Evolutionary conservation across 2,113 vertebrate species (phyloP).

Genomic region (Zosterops japonicus): DNA sequence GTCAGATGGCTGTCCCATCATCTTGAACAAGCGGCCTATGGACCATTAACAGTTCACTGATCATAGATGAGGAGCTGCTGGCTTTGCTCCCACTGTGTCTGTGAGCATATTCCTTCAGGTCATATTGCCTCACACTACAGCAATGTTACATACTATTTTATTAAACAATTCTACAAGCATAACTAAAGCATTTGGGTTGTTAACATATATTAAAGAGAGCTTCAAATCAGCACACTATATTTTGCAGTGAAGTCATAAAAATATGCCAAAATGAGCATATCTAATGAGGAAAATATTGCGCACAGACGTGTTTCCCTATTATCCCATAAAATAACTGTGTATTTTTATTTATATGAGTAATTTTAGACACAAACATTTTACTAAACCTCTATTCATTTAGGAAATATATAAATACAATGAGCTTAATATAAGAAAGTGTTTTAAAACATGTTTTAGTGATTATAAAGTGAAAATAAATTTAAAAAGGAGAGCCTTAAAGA

Average conservation of each 20-base stretch:
- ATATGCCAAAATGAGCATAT: conserved; percentile 60
- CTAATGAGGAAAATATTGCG: conserved; percentile 69
- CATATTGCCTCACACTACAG: fast-evolving
- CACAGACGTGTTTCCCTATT: conserved; percentile 66
- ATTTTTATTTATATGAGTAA: conserved; percentile 69
- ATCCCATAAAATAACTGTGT: conserved; percentile 63
- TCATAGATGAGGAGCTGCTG: not conserved
- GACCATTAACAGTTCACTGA: not conserved
- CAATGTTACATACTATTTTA: not conserved
- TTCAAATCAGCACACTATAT: conserved; percentile 66
- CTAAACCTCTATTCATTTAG: conserved; percentile 48
- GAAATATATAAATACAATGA: conserved; percentile 50
- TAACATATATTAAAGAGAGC: conserved; percentile 46
- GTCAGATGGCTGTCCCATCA: fast-evolving
- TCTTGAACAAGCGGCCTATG: not conserved
- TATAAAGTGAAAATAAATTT: conserved; percentile 38
- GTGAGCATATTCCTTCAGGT: not conserved
- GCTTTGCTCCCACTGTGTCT: not conserved
- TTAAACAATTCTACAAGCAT: conserved; percentile 18
- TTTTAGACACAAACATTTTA: conserved; percentile 49
- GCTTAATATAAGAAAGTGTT: conserved; percentile 56
- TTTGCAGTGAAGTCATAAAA: conserved; percentile 64
- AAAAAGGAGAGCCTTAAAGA: not conserved
- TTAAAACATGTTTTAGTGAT: conserved; percentile 46
- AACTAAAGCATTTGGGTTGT: conserved; percentile 51